phyloP scores from a whole-genome alignment of 2,888 invertebrate genomes.

The Cyrtodaria siliqua region DNA sequence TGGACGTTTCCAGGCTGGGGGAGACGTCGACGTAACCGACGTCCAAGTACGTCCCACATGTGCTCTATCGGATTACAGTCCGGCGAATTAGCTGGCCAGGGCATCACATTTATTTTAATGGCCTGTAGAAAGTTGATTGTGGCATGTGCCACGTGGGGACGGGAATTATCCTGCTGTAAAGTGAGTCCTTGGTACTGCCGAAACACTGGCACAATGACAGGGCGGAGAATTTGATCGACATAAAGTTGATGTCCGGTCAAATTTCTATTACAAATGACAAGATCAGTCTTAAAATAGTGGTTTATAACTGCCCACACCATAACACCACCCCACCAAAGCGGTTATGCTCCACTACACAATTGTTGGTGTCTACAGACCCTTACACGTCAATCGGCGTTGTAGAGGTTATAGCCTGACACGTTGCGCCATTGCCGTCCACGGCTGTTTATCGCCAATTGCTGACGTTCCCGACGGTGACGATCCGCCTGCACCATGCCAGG shows the following conservation, averaged over 20 bases:
- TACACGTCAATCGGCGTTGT: no score
- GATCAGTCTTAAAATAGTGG: conserved; percentile 1
- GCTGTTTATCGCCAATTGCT: no score
- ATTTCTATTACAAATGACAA: conserved; percentile 1
- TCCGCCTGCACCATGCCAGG: no score
- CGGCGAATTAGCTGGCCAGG: not conserved
- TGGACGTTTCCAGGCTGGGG: conserved; percentile 2
- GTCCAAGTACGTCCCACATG: conserved; percentile 1
- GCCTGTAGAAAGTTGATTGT: no score
- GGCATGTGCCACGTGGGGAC: no score
- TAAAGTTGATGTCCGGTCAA: not conserved
- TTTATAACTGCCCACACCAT: conserved; percentile 1
- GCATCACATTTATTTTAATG: not conserved
- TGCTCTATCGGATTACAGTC: conserved; percentile 6
- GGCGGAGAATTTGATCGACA: not conserved
- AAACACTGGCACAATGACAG: not conserved
- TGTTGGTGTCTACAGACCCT: no score
- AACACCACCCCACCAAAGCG: not conserved
- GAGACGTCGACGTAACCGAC: conserved; percentile 16
- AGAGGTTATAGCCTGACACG: no score
- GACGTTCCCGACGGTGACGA: no score
- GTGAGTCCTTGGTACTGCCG: no score
- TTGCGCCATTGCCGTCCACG: no score
- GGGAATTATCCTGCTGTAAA: no score
- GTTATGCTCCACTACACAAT: not conserved